These are phyloP conservation scores for Paratilapia polleni DNA, from an alignment of 2,113 vertebrate species.

Conservation along the genomic window DNA sequence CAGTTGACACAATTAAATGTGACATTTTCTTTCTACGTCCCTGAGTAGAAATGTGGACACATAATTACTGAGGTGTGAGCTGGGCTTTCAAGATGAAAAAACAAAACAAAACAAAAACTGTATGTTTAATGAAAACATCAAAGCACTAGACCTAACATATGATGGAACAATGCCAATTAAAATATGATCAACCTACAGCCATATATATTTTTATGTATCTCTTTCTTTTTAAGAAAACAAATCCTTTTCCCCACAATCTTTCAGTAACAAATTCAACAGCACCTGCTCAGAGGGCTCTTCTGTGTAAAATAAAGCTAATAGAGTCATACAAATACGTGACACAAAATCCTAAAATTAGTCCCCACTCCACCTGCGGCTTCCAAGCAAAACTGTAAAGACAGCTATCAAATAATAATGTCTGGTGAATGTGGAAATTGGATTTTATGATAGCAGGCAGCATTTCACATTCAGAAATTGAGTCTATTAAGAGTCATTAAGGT, in stretches of 20 bases:
- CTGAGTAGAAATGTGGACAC: neutral
- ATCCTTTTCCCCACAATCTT: neutral
- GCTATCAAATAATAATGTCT: constrained; percentile 12
- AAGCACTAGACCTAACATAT: neutral
- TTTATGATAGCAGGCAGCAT: constrained; percentile 15
- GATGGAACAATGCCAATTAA: neutral
- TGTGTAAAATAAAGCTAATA: neutral
- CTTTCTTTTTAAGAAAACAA: neutral
- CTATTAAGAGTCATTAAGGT: constrained; percentile 48
- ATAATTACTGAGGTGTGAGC: neutral
- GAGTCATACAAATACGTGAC: constrained; percentile 11
- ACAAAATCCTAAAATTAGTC: neutral
- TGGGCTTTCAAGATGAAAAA: too few species aligned
- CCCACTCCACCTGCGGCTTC: neutral
- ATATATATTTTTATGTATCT: neutral
- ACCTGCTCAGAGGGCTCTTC: neutral
- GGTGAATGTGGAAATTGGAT: constrained; percentile 24
- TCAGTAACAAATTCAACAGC: neutral
- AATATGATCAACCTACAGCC: fast-evolving
- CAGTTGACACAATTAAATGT: neutral
- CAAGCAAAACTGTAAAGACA: neutral
- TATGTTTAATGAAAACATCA: neutral
- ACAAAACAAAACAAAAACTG: neutral
- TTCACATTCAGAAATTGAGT: constrained; percentile 12
- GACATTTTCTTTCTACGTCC: neutral